Base-by-base conservation (phyloP, 2,888 invertebrate species). In the Philaethria dido region DNA sequence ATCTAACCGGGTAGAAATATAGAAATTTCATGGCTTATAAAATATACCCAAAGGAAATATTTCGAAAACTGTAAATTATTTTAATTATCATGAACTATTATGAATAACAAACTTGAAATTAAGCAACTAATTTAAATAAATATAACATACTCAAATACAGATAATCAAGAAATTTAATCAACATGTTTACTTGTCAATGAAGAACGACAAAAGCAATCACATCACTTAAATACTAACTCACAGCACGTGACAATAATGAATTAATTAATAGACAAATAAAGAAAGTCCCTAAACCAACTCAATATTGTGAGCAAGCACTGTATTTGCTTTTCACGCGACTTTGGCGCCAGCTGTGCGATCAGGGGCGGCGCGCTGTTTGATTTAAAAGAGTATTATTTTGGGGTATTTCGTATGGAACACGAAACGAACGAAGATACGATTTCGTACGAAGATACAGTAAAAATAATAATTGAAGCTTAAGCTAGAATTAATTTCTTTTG, bases 321-420 rank as follows among this genome's bases (percentile, higher is more conserved):
- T 83, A 82, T 83, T 84, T 82, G 80, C 74, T 77, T 77, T 77
- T 76, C 70, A 75, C 76, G 75, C 73, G 77, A 75, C 80, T 79
- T 66, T 74, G 82, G 80, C 82, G 84, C 80, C 88, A 84, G 86
- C 83, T 88, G 87, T 75, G 76, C 57, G 77, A 74, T 78, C 77
- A 74, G 80, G 84, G 84, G 84, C 63, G 66, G 63, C 67, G 45
- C 18, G n/a, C 13, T 29, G 42, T 18, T 36, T 16, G 39, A 25
- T 47, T 60, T 60, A 14, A 60, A 60, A 25, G 60, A 33, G 14
- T 60, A 47, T 47, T 60, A 57, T 57, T 57, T 42, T 20, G 45
- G 61, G 48, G 16, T 33, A 44, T 55, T 33, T 6, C n/a, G 36
- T 45, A 55, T 61, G 22, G 1, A 14, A 52, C 16, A 44, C n/a